Base-by-base conservation (phyloP, 23 tunicate species). In the Styela clava region DNA sequence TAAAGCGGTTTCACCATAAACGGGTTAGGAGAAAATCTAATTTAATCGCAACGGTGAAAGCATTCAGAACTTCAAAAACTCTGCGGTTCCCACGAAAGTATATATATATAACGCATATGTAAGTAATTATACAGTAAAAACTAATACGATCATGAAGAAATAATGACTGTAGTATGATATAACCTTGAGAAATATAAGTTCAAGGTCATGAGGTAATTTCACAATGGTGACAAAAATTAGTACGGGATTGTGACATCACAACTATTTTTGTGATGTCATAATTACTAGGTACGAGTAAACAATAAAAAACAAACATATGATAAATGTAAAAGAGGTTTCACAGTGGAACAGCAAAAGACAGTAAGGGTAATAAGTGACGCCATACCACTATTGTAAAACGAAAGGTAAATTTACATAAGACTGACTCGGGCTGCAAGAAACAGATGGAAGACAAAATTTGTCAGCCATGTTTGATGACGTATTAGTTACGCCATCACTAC, bases 371-470 rank as follows among this genome's bases (percentile, higher is more conserved):
- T 44, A 44, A 7, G 56, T 7, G n/a, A 7, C 7, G 12, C 12
- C 56, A 44, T 44, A 12, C 9, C 56, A 44, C 12, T 44, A 44
- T 44, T 44, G 56, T 12, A 44, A 12, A 5, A 44, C 56, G 12
- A 44, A 44, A 5, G 56, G 56, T 12, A 44, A 44, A 12, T 44
- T 44, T 5, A 44, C 56, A 44, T 5, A 44, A 44, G 56, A 44
- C 12, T 44, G 56, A 44, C 56, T 44, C 12, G 71, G 71, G 22
- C 71, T 67, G 71, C 71, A 29, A 29, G 71, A 67, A 18, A 67
- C 71, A 19, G 71, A 67, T 0, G 71, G 71, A 67, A 67, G 71
- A 22, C 71, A 67, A 67, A 25, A 67, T 29, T 67, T 67, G 16
- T 25, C 31, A 22, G 16, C 22, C 31, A 25, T 29, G 16, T 27